Evolutionary conservation across 2,888 invertebrate genomes (phyloP), one percentile per base, ranked within the genome.

Genomic region (Eristalis tenax): DNA sequence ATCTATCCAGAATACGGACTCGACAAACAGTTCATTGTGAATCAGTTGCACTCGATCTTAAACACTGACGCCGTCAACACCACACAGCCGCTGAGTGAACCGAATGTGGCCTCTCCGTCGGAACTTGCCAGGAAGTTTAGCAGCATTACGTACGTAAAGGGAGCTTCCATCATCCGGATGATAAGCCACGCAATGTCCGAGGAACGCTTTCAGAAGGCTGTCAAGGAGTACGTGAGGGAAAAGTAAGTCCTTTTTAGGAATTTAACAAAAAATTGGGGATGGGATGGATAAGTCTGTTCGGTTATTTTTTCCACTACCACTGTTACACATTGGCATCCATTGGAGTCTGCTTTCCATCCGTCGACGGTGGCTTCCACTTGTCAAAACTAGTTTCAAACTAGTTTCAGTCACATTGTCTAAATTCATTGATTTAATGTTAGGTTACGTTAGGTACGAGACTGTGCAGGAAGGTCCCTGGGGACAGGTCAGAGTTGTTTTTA

Each of bases 1-100:
- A 94, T 95, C 4, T 94, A 95, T 89, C 93, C 94, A 0, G 92
- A 94, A 4, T 96, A 96, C 95, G 95, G 95, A 63, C 91, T 96
- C 70, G 94, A 94, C 70, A 94, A 95, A 8, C 96, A 96, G 89
- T 97, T 96, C 90, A 94, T 96, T 1, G 93, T 94, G 0, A 95
- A 96, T 57, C 95, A 96, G 90, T 89, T 96, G 0, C 97, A 97
- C 88, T 91, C 93, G 0, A 94, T 95, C 13, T 92, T 96, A 18
- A 92, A 92, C 0, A 90, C 90, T 15, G 97, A 97, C 90, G 94
- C 95, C n/a, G 90, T 92, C 0, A 90, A 92, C 43, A 92, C 92
- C 10, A 94, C 94, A 0, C 94, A 95, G 40, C 94, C 97, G 0
- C 92, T 97, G 88, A 95, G 94, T 0, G 93, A 94, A 68, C 91